Base-by-base conservation (phyloP, 1,140 invertebrate species). In the Eriosoma lanigerum region DNA sequence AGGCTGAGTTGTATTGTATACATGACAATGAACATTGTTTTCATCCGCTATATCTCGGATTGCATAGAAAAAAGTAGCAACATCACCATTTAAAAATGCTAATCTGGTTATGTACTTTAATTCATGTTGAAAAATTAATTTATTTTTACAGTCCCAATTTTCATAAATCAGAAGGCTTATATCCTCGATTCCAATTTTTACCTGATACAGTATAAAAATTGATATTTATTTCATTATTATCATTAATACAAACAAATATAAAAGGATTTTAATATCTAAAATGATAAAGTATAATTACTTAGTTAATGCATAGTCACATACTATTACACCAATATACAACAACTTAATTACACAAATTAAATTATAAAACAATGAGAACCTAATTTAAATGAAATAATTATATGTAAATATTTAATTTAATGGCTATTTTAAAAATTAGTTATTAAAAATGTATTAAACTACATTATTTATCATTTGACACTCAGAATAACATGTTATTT, bases 161-260 rank as follows among this genome's bases (percentile, higher is more conserved):
- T 78, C 75, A 62, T 78, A 78, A 3, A 78, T 38, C 13, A 58
- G 12, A 26, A 78, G 56, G 60, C 85, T 86, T 12, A 89, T 89
- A 82, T 90, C 87, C 85, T 91, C 90, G 15, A 91, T 86, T 48
- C 89, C 88, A 24, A 92, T 85, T 70, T 88, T 90, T 3, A 92
- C 83, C 91, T 91, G 86, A 10, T 89, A 89, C 52, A 84, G 83
- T n/a, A 46, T 17, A 48, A 48, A 54, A 48, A 48, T 48, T 15
- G 46, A 4, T 44, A 38, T 44, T 21, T 44, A 66, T 5, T 38
- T n/a, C 19, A 64, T 13, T 44, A 21, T 64, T 80, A 44, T 12
- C 29, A 19, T 4, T 13, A 60, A 44, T 29, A 56, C 15, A 26
- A 15, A 76, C n/a, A n/a, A 56, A 29, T 56, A 56, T 12, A 24